Evolutionary conservation across 2,113 vertebrate genomes (phyloP), one percentile per base, ranked within the genome.

Genomic region (Corythornis cristatus): DNA sequence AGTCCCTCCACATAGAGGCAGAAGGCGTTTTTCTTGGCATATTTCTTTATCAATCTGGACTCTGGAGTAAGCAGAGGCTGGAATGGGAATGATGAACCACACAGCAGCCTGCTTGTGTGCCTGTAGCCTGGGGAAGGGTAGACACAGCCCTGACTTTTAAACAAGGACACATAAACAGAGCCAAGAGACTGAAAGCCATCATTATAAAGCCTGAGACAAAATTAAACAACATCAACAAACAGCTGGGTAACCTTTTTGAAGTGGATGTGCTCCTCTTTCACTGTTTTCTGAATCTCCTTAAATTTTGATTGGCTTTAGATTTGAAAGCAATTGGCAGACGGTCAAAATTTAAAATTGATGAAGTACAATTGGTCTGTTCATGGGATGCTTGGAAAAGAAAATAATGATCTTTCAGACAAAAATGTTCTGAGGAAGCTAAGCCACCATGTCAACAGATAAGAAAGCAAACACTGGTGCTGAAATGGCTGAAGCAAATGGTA

Each of bases 361-460:
- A 95, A 88, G 79, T 74, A 96, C 90, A 95, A 95, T 93, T 43
- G 14, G 75, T 72, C 90, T 93, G 89, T 96, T 97, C 92, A 96
- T 90, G 85, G 81, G 81, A 90, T n/a, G 6, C 85, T 85, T 96
- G 75, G 84, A 89, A 94, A 96, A 88, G 81, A 93, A 96, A 94
- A 94, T 93, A 96, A 94, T 86, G 93, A 89, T 93, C 72, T 88
- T 88, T 83, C 72, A 96, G 88, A 95, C 70, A 96, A 95, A 97
- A 96, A 89, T 83, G 85, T 86, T 92, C 79, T 43, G 66, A 88
- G 95, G 92, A 95, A 96, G 92, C 89, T 94, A 93, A 95, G 85
- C 80, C 73, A 86, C 87, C 77, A 81, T 81, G 74, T 91, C 87
- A 94, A 91, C 73, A 93, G 80, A 89, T 90, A 94, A 91, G 75